phyloP scores from a whole-genome alignment of 2,113 vertebrate species.

The Cathartes aura region DNA sequence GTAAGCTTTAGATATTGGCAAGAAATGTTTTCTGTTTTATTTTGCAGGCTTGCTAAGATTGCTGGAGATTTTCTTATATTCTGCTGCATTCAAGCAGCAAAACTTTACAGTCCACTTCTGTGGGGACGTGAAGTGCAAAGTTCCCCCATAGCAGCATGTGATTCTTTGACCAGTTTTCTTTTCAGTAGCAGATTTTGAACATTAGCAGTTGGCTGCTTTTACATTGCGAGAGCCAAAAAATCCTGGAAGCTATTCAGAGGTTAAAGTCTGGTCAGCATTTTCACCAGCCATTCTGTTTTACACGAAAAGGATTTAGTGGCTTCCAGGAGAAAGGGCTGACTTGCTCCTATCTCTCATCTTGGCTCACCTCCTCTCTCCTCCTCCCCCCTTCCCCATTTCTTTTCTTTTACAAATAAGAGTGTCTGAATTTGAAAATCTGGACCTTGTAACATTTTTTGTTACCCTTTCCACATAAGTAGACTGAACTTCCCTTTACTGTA shows the following conservation, averaged over 20 bases:
- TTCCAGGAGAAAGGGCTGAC: not conserved
- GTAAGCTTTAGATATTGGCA: not conserved
- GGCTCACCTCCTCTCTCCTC: not conserved
- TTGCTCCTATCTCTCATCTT: not conserved
- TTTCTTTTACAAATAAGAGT: not conserved
- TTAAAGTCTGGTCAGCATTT: slow-evolving; percentile 25
- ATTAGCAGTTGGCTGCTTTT: slow-evolving; percentile 29
- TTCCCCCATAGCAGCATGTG: not conserved
- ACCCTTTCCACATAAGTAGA: not conserved
- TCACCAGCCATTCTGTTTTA: not conserved
- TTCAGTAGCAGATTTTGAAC: slow-evolving; percentile 22
- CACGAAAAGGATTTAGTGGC: not conserved
- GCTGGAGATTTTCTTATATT: not conserved
- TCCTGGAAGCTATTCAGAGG: slow-evolving; percentile 29
- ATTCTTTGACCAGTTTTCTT: not conserved
- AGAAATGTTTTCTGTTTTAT: not conserved
- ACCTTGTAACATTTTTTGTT: not conserved
- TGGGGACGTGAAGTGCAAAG: not conserved
- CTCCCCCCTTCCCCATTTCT: not conserved
- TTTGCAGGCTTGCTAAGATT: not conserved
- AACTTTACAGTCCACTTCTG: not conserved
- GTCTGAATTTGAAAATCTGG: not conserved
- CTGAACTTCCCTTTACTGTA: not conserved
- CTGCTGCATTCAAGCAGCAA: not conserved
- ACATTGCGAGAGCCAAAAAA: not conserved